Evolutionary conservation across 37 sponge, comb jelly and placozoan genomes (phyloP), one percentile per base, ranked within the genome.

Genomic region (Spongia lamella): DNA sequence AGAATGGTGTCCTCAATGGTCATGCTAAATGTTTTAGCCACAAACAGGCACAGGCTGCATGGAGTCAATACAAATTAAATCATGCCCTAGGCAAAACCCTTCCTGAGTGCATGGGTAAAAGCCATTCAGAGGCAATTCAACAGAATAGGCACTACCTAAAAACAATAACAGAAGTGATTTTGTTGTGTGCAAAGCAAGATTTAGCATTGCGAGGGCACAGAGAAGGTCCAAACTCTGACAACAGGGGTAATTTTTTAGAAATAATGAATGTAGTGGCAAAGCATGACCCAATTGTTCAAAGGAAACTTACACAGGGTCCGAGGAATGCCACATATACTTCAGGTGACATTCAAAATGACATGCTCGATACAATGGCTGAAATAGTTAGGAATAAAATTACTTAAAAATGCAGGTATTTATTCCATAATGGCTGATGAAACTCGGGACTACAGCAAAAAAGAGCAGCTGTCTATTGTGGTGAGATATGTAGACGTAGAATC

Each of bases 351-450:
- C 88, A 76, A 73, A 81, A 87, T 75, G 29, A 66, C 62, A 76
- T 87, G 37, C 34, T 87, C 47, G 36, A 82, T 68, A 54, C 82
- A 67, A 87, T 82, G 82, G 88, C 68, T 43, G 72, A 30, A 58
- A 87, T 63, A 54, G 76, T 87, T 19, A 37, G 55, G 60, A 60
- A 79, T 16, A 69, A 34, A 15, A 74, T 66, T 20, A 72, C 56
- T 58, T 55, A 35, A 52, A 49, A 66, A 87, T 40, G 72, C 82
- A 54, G 78, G 77, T 76, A 36, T 72, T 20, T 81, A 60, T 39
- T 62, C 81, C 50, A 66, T 86, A n/a, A 60, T 86, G 34, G 87
- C 81, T 39, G 88, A 87, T 72, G 78, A 86, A 61, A 86, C 77
- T 35, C 76, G 80, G 72, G 73, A 86, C 61, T 63, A 31, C 35